Conservation (phyloP, 2,113 vertebrate species). For the Heliornis fulica region DNA sequence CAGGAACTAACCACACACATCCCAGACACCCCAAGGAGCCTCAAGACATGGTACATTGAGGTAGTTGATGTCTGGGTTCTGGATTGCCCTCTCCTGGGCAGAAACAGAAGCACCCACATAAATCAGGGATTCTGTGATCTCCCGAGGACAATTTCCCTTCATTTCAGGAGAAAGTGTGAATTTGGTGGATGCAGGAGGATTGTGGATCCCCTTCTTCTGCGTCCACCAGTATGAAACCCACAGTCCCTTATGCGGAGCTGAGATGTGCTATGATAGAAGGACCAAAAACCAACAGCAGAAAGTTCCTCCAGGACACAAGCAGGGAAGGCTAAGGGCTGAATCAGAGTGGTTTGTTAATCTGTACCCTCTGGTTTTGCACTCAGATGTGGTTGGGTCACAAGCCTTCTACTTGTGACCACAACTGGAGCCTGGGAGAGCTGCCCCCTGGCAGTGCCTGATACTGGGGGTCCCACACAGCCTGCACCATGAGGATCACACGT, state of each 20-base stretch:
- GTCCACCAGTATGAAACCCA: rapidly evolving
- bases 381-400: rapidly evolving
- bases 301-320: background rate
- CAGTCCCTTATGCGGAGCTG: background rate
- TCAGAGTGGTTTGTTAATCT: background rate
- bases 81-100: conserved; percentile 61
- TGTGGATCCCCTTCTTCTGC: background rate
- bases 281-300: background rate
- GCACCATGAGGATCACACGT: rapidly evolving
- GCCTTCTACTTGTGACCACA: background rate
- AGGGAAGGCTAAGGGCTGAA: background rate
- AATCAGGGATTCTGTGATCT: background rate
- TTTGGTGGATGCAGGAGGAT: background rate
- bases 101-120: background rate
- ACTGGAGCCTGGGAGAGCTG: background rate
- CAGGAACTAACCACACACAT: background rate
- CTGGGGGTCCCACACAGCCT: background rate
- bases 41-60: background rate
- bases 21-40: background rate
- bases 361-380: background rate
- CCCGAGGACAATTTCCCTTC: background rate
- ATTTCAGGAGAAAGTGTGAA: background rate
- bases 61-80: background rate
- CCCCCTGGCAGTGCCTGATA: background rate
- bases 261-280: rapidly evolving